A percentile compares a stretch with the other conserved stretches of the same genome.
phyloP scores from a whole-genome alignment of 2,113 vertebrate species.

The Edolisoma coerulescens region DNA sequence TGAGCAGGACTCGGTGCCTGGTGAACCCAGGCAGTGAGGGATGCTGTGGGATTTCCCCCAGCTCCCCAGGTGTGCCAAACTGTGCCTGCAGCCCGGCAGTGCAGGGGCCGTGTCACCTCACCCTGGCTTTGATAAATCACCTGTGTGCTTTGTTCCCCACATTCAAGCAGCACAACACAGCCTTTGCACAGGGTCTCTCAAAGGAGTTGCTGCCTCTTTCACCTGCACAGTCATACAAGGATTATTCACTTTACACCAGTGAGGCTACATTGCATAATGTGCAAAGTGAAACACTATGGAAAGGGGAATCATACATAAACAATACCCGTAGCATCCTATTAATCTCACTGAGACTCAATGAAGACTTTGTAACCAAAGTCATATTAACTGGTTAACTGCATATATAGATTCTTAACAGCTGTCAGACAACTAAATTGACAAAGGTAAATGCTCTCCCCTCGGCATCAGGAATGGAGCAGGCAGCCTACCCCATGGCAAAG shows the following conservation, averaged over 20 bases:
- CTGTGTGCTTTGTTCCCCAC: accelerated
- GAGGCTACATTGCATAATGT: too few relatives aligned
- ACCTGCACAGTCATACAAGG: background rate
- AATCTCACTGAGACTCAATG: background rate
- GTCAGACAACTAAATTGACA: background rate
- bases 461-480: background rate
- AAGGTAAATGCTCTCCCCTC: background rate
- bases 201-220: background rate
- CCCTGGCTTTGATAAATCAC: background rate
- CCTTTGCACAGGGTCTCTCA: background rate
- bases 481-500: background rate
- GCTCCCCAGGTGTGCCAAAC: accelerated
- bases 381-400: too few relatives aligned
- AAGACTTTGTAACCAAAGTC: background rate
- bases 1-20: background rate
- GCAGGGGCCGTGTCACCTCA: background rate
- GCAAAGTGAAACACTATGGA: background rate
- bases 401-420: background rate
- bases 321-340: accelerated
- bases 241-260: background rate
- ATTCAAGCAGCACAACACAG: accelerated
- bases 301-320: background rate
- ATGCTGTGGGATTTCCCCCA: background rate
- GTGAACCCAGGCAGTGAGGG: accelerated
- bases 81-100: accelerated